These are phyloP conservation scores for Sarcophaga variegata DNA, from an alignment of 2,888 invertebrate genomes.

Conservation along the genomic window DNA sequence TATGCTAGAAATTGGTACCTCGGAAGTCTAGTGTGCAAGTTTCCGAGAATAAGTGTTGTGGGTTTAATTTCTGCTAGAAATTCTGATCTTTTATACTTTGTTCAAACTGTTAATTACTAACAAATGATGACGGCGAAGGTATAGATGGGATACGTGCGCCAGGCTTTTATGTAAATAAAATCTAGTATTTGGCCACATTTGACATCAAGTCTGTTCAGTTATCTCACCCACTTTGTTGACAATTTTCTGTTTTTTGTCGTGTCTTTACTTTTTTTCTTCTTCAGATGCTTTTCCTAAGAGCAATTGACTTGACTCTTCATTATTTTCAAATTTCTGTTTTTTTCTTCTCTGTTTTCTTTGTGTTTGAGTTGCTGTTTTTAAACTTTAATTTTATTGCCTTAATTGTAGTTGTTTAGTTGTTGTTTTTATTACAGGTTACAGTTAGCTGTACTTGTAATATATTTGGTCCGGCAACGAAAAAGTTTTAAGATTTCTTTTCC, in stretches of 20 bases:
- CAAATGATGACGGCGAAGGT: too few relatives aligned
- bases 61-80: too few relatives aligned
- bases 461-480: not conserved
- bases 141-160: too few relatives aligned
- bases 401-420: constrained; percentile 50
- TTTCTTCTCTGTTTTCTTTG: not conserved
- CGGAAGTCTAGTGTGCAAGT: too few relatives aligned
- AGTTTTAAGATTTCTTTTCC: constrained; percentile 18
- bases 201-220: too few relatives aligned
- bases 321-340: not conserved
- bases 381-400: constrained; percentile 44
- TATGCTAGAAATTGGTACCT: too few relatives aligned
- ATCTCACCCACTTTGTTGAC: too few relatives aligned
- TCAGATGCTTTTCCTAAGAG: not conserved
- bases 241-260: not conserved
- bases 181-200: too few relatives aligned
- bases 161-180: too few relatives aligned
- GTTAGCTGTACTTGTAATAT: not conserved
- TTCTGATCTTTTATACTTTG: too few relatives aligned
- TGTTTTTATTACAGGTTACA: constrained; percentile 20
- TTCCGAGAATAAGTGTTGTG: too few relatives aligned
- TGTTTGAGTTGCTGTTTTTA: not conserved
- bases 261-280: not conserved
- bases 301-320: not conserved
- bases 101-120: too few relatives aligned